phyloP scores from a whole-genome alignment of 2,888 invertebrate genomes.

The Stenchaetothrips biformis region DNA sequence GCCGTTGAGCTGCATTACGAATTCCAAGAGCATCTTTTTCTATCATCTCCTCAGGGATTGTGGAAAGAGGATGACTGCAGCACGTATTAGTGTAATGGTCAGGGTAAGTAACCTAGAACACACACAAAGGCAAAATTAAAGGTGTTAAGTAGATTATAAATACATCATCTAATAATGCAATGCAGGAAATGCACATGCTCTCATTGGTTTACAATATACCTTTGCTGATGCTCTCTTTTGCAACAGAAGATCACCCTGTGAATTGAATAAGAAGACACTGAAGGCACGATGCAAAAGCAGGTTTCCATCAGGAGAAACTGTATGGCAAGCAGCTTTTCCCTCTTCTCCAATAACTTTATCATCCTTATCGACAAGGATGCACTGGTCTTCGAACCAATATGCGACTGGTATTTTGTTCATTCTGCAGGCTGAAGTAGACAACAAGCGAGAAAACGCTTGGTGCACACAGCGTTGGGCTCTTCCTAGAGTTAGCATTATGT shows the following conservation, averaged over 20 bases:
- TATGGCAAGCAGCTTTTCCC: constrained; percentile 83
- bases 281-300: constrained; percentile 91
- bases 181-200: constrained; percentile 11
- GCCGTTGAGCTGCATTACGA: constrained; percentile 75
- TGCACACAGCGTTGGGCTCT: background rate
- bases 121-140: constrained; percentile 31
- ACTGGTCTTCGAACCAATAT: constrained; percentile 64
- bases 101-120: constrained; percentile 59
- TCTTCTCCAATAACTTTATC: constrained; percentile 79
- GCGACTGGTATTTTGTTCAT: constrained; percentile 56
- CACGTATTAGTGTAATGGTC: constrained; percentile 91
- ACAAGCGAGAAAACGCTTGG: background rate
- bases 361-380: constrained; percentile 81
- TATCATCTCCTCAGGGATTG: constrained; percentile 64
- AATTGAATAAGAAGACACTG: constrained; percentile 94
- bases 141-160: constrained; percentile 30
- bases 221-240: constrained; percentile 85
- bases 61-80: constrained; percentile 91
- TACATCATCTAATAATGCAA: constrained; percentile 19
- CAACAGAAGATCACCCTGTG: constrained; percentile 75
- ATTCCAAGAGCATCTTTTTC: constrained; percentile 69
- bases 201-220: constrained; percentile 53
- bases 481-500: background rate
- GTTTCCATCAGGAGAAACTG: constrained; percentile 59
- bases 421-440: background rate